Evolutionary conservation across 2,888 invertebrate species (phyloP).

Genomic region (Operophtera brumata): DNA sequence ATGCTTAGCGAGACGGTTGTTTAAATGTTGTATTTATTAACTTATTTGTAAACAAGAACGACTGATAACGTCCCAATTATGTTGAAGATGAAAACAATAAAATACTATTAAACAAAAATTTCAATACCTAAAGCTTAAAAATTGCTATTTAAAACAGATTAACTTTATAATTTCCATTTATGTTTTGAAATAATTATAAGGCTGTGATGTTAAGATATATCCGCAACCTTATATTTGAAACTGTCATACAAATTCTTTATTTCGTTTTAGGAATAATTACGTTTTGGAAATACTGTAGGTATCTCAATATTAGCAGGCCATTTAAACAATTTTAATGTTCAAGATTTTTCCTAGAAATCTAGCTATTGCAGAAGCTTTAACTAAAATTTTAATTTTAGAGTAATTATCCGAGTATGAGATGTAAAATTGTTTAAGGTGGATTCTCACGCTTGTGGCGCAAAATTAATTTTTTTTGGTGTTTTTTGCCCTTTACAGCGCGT

Average conservation of each 20-base stretch:
- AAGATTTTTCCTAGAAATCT: conserved; percentile 22
- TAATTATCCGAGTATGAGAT: conserved; percentile 15
- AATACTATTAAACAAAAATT: conserved; percentile 1
- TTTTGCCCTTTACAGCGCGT: too few relatives aligned
- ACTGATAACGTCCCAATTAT: conserved; percentile 53
- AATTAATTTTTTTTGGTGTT: too few relatives aligned
- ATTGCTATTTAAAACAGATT: not conserved
- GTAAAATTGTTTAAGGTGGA: conserved; percentile 19
- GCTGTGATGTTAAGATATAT: conserved; percentile 23
- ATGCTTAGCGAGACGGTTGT: conserved; percentile 46
- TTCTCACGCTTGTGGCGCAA: too few relatives aligned
- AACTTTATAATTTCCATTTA: conserved; percentile 1
- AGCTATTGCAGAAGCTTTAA: conserved; percentile 29
- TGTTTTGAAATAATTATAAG: conserved; percentile 11
- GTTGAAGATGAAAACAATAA: conserved; percentile 13
- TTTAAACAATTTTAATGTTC: conserved; percentile 7
- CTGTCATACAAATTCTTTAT: not conserved
- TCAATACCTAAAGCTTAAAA: conserved; percentile 6
- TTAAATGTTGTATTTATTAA: conserved; percentile 66
- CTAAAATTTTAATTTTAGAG: conserved; percentile 22
- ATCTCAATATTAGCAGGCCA: conserved; percentile 20
- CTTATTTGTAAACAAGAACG: conserved; percentile 52
- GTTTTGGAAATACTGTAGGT: conserved; percentile 8
- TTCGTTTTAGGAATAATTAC: not conserved
- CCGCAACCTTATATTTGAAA: conserved; percentile 11